Evolutionary conservation across 92 coral and sea anemone species (phyloP).

Genomic region (Phymanthus crucifer): DNA sequence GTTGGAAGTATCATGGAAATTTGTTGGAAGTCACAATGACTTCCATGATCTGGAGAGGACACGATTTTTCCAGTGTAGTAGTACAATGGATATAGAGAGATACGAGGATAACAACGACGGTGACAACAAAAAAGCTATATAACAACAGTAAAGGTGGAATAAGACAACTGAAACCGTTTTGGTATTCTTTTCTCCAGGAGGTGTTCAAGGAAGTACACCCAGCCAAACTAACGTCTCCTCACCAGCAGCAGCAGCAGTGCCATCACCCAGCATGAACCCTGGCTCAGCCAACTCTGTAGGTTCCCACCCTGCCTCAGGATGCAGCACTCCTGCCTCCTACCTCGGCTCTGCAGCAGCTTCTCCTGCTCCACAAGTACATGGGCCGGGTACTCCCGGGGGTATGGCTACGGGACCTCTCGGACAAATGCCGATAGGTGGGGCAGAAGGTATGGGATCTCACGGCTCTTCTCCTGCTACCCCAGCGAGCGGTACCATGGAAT

Average conservation of each 20-base stretch:
- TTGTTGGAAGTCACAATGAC: too few relatives aligned
- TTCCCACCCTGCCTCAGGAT: constrained; percentile 86
- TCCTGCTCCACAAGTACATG: constrained; percentile 55
- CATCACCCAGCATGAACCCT: constrained; percentile 76
- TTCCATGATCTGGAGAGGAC: too few relatives aligned
- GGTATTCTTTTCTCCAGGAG: background rate
- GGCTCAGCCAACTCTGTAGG: constrained; percentile 69
- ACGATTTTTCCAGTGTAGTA: too few relatives aligned
- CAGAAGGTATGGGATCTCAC: constrained; percentile 60
- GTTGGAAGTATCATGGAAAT: too few relatives aligned
- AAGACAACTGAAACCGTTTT: background rate
- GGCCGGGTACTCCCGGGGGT: constrained; percentile 75
- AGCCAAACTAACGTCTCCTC: constrained; percentile 32
- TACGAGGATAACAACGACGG: too few relatives aligned
- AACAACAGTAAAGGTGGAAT: background rate
- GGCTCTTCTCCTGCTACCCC: constrained; percentile 64
- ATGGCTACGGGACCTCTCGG: constrained; percentile 39
- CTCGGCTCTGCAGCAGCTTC: constrained; percentile 78
- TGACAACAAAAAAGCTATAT: too few relatives aligned
- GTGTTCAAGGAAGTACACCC: constrained; percentile 1
- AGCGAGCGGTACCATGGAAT: constrained; percentile 31
- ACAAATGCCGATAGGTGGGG: constrained; percentile 52
- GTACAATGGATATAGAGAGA: too few relatives aligned
- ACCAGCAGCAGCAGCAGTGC: constrained; percentile 69
- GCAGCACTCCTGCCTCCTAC: constrained; percentile 87